Percentiles rank a stretch among this genome's conserved stretches.
These are phyloP conservation scores for Ormyrus thymus DNA, from an alignment of 2,888 invertebrate genomes.

Conservation along the genomic window DNA sequence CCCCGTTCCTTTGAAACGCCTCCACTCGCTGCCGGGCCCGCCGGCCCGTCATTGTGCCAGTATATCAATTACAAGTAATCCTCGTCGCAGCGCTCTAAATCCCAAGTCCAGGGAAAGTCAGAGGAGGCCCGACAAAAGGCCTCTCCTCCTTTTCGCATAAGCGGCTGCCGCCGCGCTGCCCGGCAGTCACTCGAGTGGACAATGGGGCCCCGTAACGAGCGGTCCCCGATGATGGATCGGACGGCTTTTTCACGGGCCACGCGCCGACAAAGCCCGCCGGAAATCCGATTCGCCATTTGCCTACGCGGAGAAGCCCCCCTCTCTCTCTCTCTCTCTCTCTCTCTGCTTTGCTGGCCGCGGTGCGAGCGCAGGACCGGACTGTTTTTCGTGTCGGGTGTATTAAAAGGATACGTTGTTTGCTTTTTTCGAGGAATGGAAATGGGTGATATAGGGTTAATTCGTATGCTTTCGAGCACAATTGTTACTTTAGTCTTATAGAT, in stretches of 20 bases:
- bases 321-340: too few species aligned
- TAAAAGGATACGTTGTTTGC: too few species aligned
- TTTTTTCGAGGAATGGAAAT: too few species aligned
- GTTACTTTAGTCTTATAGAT: too few species aligned
- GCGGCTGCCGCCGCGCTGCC: too few species aligned
- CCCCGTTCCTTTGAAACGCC: neutral
- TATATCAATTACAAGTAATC: slow-evolving; percentile 48
- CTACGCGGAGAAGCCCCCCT: too few species aligned
- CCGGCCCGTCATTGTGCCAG: neutral
- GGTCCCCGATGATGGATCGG: slow-evolving; percentile 63
- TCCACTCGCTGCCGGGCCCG: neutral
- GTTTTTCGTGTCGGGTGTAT: too few species aligned
- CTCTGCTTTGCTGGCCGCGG: too few species aligned
- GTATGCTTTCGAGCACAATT: too few species aligned
- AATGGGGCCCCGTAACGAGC: slow-evolving; percentile 66
- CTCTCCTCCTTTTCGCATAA: slow-evolving; percentile 18
- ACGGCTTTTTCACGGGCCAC: slow-evolving; percentile 59
- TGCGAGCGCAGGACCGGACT: too few species aligned
- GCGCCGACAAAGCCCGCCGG: slow-evolving; percentile 52
- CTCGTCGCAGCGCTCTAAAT: slow-evolving; percentile 13
- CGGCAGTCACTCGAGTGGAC: slow-evolving; percentile 45
- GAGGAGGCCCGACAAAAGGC: slow-evolving; percentile 11
- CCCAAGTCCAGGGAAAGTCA: slow-evolving; percentile 20
- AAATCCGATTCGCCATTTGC: slow-evolving; percentile 48
- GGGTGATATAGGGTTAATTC: too few species aligned